Conservation (phyloP, 2,113 vertebrate species). For the Chloropsis hardwickii region DNA sequence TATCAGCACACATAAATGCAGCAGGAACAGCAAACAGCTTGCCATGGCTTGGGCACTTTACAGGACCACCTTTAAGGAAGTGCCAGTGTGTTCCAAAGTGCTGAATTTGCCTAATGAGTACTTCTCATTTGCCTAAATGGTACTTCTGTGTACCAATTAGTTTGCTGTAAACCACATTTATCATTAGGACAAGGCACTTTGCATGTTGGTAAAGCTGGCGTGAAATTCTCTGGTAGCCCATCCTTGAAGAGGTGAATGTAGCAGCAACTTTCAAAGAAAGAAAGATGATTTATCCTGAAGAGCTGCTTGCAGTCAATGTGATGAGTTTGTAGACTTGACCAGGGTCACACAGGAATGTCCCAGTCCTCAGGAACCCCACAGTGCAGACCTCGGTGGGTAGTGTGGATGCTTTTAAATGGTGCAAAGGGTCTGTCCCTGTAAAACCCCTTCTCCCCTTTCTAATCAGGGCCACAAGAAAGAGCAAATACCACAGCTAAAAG, state of each 20-base stretch:
- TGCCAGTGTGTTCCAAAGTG: neutral
- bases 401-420: neutral
- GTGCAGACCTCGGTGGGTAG: neutral
- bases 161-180: neutral
- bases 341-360: neutral
- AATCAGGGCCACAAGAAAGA: neutral
- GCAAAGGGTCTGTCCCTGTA: neutral
- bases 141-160: neutral
- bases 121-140: too few relatives aligned
- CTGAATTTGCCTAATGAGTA: neutral
- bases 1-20: neutral
- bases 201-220: neutral
- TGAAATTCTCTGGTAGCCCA: neutral
- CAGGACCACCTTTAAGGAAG: neutral
- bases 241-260: neutral
- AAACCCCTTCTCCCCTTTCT: rapidly evolving
- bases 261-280: neutral
- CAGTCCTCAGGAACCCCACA: neutral
- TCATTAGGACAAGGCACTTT: neutral
- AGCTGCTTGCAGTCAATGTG: rapidly evolving
- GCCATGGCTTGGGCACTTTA: neutral
- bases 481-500: neutral
- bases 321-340: neutral
- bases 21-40: neutral
- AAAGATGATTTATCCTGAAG: neutral